Evolutionary conservation across 2,888 invertebrate genomes (phyloP).

Genomic region (Aleiodes leptofemur): DNA sequence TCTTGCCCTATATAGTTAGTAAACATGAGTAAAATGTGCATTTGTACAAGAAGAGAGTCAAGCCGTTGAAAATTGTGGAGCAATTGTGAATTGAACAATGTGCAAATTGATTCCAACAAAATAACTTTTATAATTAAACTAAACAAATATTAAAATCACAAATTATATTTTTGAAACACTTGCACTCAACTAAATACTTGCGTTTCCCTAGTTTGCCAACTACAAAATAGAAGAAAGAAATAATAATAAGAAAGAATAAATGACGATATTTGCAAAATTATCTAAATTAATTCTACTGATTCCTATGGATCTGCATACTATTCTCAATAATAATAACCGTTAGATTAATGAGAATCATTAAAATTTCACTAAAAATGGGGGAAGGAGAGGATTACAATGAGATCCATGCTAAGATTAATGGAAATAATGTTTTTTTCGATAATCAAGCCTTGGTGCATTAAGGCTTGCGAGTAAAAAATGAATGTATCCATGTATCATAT

Average conservation of each 20-base stretch:
- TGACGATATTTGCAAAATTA: constrained; percentile 31
- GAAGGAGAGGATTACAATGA: constrained; percentile 14
- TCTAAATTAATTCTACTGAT: not conserved
- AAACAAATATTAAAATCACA: constrained; percentile 26
- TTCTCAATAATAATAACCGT: constrained; percentile 2
- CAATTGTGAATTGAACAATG: constrained; percentile 11
- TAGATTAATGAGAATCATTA: not conserved
- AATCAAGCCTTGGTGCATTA: constrained; percentile 18
- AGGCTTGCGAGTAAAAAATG: constrained; percentile 19
- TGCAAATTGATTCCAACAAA: constrained; percentile 14
- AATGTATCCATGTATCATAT: constrained; percentile 22
- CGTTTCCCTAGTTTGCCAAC: constrained; percentile 60
- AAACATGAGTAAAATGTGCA: constrained; percentile 30
- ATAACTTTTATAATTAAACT: constrained; percentile 13
- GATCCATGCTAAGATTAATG: constrained; percentile 2
- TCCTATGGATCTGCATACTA: not conserved
- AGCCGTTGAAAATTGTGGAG: constrained; percentile 14
- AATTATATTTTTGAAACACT: constrained; percentile 46
- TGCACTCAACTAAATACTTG: constrained; percentile 59
- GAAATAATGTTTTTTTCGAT: not conserved
- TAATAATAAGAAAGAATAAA: constrained; percentile 23
- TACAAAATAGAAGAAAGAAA: constrained; percentile 50
- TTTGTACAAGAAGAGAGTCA: constrained; percentile 40
- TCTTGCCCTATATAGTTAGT: constrained; percentile 4
- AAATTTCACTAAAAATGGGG: not conserved